Evolutionary conservation across 2,113 vertebrate species (phyloP).

Genomic region (Boleophthalmus pectinirostris): DNA sequence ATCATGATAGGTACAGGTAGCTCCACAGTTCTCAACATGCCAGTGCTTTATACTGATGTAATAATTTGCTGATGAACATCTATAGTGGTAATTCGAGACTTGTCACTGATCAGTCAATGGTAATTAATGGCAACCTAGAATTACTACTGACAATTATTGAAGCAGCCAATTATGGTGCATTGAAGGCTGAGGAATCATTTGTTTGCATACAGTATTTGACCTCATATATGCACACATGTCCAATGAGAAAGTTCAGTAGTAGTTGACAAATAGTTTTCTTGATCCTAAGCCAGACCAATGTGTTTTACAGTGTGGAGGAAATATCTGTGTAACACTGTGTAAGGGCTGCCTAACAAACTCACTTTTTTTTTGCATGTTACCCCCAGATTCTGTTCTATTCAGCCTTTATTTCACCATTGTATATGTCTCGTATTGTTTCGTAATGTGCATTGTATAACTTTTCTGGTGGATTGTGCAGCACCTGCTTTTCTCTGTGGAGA

Average conservation of each 20-base stretch:
- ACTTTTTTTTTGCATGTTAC: conserved; percentile 6
- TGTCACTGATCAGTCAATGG: conserved; percentile 46
- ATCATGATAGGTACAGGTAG: neutral
- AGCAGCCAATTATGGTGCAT: conserved; percentile 47
- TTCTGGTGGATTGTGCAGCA: too few relatives aligned
- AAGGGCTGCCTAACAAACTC: conserved; percentile 18
- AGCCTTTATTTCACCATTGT: neutral
- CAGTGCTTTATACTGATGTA: conserved; percentile 21
- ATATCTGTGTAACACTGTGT: conserved; percentile 31
- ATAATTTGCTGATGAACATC: conserved; percentile 17
- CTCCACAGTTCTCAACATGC: neutral
- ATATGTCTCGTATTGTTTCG: neutral
- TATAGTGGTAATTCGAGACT: conserved; percentile 40
- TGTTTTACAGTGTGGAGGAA: conserved; percentile 7
- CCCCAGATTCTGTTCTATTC: neutral
- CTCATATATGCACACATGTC: neutral
- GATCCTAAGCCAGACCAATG: conserved; percentile 38
- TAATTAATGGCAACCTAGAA: conserved; percentile 58
- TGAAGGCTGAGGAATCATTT: conserved; percentile 29
- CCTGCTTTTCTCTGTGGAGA: neutral
- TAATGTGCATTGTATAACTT: too few relatives aligned
- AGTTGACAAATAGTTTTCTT: conserved; percentile 14
- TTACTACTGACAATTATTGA: conserved; percentile 46
- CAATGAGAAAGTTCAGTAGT: conserved; percentile 6
- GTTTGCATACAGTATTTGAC: neutral